Evolutionary conservation across 2,797 vertebrate genomes (phyloP).

Genomic region (Buphagus erythrorhynchus): DNA sequence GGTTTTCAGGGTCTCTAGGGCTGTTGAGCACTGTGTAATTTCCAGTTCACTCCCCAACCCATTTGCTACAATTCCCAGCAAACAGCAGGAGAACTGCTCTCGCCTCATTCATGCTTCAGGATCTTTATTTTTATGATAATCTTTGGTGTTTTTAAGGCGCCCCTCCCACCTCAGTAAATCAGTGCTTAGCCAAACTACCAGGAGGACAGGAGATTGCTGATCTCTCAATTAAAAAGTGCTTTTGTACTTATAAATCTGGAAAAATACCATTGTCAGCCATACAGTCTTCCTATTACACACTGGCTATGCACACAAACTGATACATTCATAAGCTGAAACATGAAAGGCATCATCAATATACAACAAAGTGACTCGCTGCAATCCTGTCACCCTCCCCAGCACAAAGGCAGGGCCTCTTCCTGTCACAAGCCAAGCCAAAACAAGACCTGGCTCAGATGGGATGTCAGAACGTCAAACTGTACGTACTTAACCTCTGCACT

Average conservation of each 20-base stretch:
- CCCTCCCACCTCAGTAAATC: neutral
- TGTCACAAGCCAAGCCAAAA: constrained; percentile 35
- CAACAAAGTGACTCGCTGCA: neutral
- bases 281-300: neutral
- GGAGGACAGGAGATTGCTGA: neutral
- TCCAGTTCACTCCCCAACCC: neutral
- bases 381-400: neutral
- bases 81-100: neutral
- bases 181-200: neutral
- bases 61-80: neutral
- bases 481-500: constrained; percentile 38
- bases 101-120: neutral
- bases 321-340: neutral
- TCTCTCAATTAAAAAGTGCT: neutral
- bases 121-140: neutral
- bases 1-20: neutral
- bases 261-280: neutral
- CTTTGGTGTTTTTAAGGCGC: neutral
- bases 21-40: neutral
- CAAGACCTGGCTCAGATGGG: constrained; percentile 46
- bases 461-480: constrained; percentile 32
- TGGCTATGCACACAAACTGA: neutral
- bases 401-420: constrained; percentile 45
- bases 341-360: neutral
- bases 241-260: neutral